Evolutionary conservation across 2,113 vertebrate genomes (phyloP), one percentile per base, ranked within the genome.

Genomic region (Telmatochromis sp.): DNA sequence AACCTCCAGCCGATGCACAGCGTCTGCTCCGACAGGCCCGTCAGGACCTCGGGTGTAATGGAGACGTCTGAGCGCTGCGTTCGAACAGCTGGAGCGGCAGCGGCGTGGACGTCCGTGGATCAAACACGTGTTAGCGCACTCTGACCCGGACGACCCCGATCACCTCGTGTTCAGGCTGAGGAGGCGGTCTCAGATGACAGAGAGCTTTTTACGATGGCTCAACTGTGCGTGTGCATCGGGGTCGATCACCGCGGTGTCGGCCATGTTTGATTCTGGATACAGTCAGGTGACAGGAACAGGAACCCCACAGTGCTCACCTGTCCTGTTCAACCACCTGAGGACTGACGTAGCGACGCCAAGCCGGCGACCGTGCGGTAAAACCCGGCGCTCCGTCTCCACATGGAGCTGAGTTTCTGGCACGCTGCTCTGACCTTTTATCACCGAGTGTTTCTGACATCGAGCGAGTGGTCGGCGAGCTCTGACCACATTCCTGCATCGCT

Each of bases 341-440:
- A 33, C 57, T 33, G 57, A 33, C 15, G 9, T 19, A 19, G 57
- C 1, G 3, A 3, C 28, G 9, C 28, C 5, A 33, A 17, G 0
- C 15, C 0, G 28, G 57, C 8, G 9, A 60, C 15, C 1, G 1
- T 33, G 28, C 5, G 2, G 28, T 33, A 33, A 60, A 33, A 33
- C 57, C 15, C 8, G 2, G 28, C 9, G 3, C 28, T 10, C 28
- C 9, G 57, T 54, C 26, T 60, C 21, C 53, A n/a, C 3, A 7
- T 57, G 54, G 53, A 7, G 10, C n/a, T 23, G 54, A 57, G 55
- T 28, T 57, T 57, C 14, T 57, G 55, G 55, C 55, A 14, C 12
- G 54, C 55, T 17, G 57, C 57, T 31, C 57, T 17, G 57, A 58
- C 26, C 14, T 17, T 58, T 58, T 15, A 6, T 58, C 0, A 58